Evolutionary conservation across 2,888 invertebrate species (phyloP).

Genomic region (Phymatocera aterrima): DNA sequence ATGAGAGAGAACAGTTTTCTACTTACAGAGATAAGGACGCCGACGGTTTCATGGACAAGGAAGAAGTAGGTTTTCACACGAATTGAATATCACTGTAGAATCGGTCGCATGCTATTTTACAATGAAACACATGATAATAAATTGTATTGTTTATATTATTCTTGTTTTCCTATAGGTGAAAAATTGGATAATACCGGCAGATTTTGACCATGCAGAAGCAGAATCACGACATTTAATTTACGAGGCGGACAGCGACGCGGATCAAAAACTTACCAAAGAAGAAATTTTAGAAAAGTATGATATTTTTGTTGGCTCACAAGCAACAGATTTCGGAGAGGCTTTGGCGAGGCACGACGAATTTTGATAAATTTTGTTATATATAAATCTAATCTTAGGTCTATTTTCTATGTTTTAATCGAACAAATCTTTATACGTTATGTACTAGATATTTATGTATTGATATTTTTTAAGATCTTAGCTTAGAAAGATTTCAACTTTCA

Average conservation of each 20-base stretch:
- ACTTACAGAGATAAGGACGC: slow-evolving; percentile 90
- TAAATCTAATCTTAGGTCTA: too few species aligned
- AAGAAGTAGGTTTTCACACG: slow-evolving; percentile 86
- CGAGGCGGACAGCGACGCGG: slow-evolving; percentile 94
- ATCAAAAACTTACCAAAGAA: slow-evolving; percentile 90
- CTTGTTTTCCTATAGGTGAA: slow-evolving; percentile 75
- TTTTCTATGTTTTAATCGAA: slow-evolving; percentile 39
- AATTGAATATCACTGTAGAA: background rate
- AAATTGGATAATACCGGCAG: slow-evolving; percentile 95
- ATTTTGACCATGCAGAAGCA: slow-evolving; percentile 98
- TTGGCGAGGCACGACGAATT: slow-evolving; percentile 97
- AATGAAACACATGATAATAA: background rate
- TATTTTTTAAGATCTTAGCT: slow-evolving; percentile 30
- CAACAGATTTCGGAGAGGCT: slow-evolving; percentile 99
- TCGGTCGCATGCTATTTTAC: background rate
- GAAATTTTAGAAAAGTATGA: slow-evolving; percentile 97
- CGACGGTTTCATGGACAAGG: slow-evolving; percentile 92
- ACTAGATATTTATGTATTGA: slow-evolving; percentile 49
- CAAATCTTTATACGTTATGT: slow-evolving; percentile 48
- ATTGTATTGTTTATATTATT: slow-evolving; percentile 10
- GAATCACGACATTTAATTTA: slow-evolving; percentile 97
- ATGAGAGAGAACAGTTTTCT: slow-evolving; percentile 93
- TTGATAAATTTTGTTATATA: slow-evolving; percentile 78
- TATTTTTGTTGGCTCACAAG: slow-evolving; percentile 98
- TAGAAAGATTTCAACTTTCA: slow-evolving; percentile 12